These are phyloP conservation scores for Scytalopus superciliaris DNA, from an alignment of 2,113 vertebrate genomes.

Conservation along the genomic window DNA sequence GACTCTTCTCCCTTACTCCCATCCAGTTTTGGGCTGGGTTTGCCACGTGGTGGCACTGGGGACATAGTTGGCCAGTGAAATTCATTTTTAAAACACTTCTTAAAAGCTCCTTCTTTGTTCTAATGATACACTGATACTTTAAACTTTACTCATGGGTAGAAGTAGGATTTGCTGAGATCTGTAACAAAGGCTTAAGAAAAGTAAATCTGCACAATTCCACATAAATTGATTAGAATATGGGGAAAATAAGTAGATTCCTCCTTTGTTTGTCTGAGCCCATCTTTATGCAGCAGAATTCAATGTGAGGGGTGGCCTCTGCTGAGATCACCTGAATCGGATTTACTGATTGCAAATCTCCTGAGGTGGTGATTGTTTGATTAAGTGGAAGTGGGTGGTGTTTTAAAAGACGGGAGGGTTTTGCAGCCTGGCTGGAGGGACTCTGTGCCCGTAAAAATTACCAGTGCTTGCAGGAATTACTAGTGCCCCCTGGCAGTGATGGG, in stretches of 20 bases:
- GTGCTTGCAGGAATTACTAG: neutral
- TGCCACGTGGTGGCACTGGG: neutral
- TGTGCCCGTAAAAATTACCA: neutral
- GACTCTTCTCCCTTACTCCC: neutral
- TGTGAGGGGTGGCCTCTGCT: neutral
- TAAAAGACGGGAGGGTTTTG: neutral
- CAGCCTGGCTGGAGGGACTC: no score
- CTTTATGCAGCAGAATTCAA: neutral
- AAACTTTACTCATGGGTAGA: neutral
- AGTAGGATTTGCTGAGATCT: neutral
- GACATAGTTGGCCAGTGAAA: neutral
- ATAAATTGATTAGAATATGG: neutral
- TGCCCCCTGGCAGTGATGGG: conserved; percentile 13
- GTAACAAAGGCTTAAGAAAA: neutral
- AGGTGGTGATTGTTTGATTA: neutral
- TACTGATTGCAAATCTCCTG: neutral
- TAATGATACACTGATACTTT: neutral
- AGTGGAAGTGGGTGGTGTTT: fast-evolving
- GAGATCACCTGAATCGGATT: fast-evolving
- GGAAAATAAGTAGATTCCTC: neutral
- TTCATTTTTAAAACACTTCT: neutral
- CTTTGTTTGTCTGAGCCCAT: neutral
- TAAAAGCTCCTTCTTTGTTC: neutral
- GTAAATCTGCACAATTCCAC: neutral
- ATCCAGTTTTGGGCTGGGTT: neutral